Base-by-base conservation (phyloP, 2,888 invertebrate genomes). In the Sialis lutaria region DNA sequence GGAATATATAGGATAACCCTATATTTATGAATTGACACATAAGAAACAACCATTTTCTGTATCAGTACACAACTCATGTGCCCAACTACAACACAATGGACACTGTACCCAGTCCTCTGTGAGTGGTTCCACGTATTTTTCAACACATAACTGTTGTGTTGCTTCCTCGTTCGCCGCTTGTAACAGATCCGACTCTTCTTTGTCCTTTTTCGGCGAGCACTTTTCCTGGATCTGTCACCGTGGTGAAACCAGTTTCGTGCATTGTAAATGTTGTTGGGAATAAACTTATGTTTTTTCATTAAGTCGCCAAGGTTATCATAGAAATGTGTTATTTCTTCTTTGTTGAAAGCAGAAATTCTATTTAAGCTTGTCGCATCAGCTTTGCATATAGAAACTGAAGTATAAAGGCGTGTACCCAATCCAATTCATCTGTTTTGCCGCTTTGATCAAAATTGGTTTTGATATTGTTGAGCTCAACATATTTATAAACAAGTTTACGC, bases 131-230 rank as follows among this genome's bases (percentile, higher is more conserved):
- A 50, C n/a, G n/a, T n/a, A n/a, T n/a, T n/a, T n/a, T n/a, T n/a
- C n/a, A n/a, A n/a, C n/a, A n/a, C 50, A 53, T 50, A 46, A 55
- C 54, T 45, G 54, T 54, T 40, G 50, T 49, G 40, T 54, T 56
- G 45, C 51, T 55, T 49, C 55, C 44, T 55, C 58, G 53, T 56
- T 56, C 54, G 42, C 51, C 51, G 42, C 51, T 53, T 50, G 55
- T 56, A 49, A 57, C 51, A 49, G 54, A 53, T 48, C 55, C 56
- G 32, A 58, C 54, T 55, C 54, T 54, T 53, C 50, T 56, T 54
- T 56, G 55, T 52, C 55, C 55, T 55, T 57, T 59, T 53, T 52
- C 46, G 39, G 57, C 56, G 35, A 58, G 53, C 45, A 58, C 53
- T 55, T 56, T 59, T 52, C 52, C 54, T 51, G 57, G 56, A 51